Conservation (phyloP, 2,888 invertebrate genomes). For the Erpobdella octoculata region DNA sequence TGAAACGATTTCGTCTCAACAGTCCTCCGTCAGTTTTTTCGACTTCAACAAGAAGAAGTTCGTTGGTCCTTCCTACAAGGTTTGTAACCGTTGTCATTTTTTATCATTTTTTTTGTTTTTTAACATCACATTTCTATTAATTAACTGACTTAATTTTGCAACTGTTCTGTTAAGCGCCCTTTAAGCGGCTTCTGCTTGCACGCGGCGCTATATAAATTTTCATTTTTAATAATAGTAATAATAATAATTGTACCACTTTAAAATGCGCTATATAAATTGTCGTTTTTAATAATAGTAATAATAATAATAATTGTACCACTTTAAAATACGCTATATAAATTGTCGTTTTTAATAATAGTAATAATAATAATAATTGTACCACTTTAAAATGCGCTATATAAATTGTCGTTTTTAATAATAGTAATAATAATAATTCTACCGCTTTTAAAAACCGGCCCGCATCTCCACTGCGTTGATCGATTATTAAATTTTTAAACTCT, state of each 20-base stretch:
- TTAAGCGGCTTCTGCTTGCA: too few species aligned
- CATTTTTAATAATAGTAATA: too few species aligned
- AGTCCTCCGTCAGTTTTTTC: not conserved
- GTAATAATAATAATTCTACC: not conserved
- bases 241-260: too few species aligned
- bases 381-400: too few species aligned
- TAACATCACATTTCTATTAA: not conserved
- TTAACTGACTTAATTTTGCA: too few species aligned
- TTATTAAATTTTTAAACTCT: not conserved
- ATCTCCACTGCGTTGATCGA: not conserved
- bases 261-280: too few species aligned
- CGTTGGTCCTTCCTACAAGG: constrained; percentile 4
- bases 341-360: too few species aligned
- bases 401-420: too few species aligned
- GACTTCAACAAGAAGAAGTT: constrained; percentile 3
- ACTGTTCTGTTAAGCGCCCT: too few species aligned
- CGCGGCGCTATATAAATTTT: too few species aligned
- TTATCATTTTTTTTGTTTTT: not conserved
- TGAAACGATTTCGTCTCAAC: too few species aligned
- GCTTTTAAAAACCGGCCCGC: not conserved
- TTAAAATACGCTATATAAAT: not conserved
- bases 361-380: too few species aligned
- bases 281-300: not conserved
- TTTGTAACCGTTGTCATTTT: not conserved
- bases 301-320: not conserved